Percentiles rank a stretch among this genome's conserved stretches.
These are phyloP conservation scores for Eutrigla gurnardus DNA, from an alignment of 2,797 vertebrate species.

Conservation along the genomic window DNA sequence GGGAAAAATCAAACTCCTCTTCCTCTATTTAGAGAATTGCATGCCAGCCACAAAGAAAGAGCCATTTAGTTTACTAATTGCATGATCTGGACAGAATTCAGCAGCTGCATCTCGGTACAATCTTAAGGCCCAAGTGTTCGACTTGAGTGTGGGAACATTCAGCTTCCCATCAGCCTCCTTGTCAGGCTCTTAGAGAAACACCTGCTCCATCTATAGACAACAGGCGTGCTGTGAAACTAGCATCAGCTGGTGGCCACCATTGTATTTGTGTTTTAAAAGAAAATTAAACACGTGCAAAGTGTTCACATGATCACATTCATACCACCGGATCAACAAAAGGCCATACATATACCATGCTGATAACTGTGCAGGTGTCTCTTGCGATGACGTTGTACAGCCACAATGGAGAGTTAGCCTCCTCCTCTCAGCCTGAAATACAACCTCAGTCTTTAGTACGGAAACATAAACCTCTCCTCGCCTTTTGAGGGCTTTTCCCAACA, in stretches of 20 bases:
- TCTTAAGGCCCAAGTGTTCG: slow-evolving; percentile 1
- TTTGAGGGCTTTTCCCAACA: slow-evolving; percentile 49
- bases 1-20: neutral
- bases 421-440: slow-evolving; percentile 64
- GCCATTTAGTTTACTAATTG: neutral
- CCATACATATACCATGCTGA: slow-evolving; percentile 31
- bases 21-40: neutral
- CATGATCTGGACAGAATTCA: neutral
- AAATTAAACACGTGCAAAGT: neutral
- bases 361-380: slow-evolving; percentile 41
- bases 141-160: slow-evolving; percentile 44
- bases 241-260: slow-evolving; percentile 16
- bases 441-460: slow-evolving; percentile 31
- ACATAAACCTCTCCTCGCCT: slow-evolving; percentile 51
- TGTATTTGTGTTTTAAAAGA: slow-evolving; percentile 12
- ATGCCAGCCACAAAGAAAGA: neutral
- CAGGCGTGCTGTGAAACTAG: slow-evolving; percentile 20
- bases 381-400: slow-evolving; percentile 13
- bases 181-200: slow-evolving; percentile 47
- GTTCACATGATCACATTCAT: slow-evolving; percentile 9
- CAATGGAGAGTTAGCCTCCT: slow-evolving; percentile 34
- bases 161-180: slow-evolving; percentile 13
- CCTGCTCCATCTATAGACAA: slow-evolving; percentile 45
- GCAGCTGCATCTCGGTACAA: neutral
- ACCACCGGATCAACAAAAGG: slow-evolving; percentile 14